A percentile compares a stretch with the other conserved stretches of the same genome.
phyloP scores from a whole-genome alignment of 2,113 vertebrate genomes.

The Sinocyclocheilus rhinocerous region DNA sequence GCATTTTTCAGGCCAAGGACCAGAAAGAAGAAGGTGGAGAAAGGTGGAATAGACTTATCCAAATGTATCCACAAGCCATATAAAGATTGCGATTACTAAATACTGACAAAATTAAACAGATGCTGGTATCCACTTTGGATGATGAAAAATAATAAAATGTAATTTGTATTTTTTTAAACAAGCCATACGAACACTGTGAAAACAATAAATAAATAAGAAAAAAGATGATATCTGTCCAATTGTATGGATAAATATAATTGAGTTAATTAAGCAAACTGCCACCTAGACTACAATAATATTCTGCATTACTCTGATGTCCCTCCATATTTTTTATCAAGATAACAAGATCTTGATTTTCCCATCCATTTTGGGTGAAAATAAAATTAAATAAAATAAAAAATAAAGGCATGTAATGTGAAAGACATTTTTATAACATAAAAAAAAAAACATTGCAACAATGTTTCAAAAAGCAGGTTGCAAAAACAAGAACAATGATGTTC shows the following conservation, averaged over 20 bases:
- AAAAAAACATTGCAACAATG: neutral
- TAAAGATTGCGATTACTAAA: neutral
- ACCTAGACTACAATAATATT: neutral
- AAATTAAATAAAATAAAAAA: neutral
- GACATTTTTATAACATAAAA: neutral
- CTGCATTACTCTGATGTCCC: neutral
- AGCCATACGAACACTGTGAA: neutral
- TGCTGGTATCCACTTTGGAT: neutral
- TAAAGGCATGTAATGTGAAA: neutral
- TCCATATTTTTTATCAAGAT: neutral
- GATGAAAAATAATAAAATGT: neutral
- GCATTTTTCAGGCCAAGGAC: neutral
- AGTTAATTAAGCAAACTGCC: neutral
- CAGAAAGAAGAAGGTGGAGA: neutral
- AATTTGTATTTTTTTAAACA: neutral
- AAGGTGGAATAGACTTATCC: neutral
- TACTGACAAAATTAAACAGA: neutral
- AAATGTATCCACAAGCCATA: conserved; percentile 1
- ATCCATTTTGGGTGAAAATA: too few species aligned
- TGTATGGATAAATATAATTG: neutral
- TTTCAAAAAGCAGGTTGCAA: neutral
- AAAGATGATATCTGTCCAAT: neutral
- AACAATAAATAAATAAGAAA: neutral
- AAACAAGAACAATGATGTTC: neutral
- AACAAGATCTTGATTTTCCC: neutral